phyloP scores from a whole-genome alignment of 2,113 vertebrate genomes.

The Clarias macrocephalus region DNA sequence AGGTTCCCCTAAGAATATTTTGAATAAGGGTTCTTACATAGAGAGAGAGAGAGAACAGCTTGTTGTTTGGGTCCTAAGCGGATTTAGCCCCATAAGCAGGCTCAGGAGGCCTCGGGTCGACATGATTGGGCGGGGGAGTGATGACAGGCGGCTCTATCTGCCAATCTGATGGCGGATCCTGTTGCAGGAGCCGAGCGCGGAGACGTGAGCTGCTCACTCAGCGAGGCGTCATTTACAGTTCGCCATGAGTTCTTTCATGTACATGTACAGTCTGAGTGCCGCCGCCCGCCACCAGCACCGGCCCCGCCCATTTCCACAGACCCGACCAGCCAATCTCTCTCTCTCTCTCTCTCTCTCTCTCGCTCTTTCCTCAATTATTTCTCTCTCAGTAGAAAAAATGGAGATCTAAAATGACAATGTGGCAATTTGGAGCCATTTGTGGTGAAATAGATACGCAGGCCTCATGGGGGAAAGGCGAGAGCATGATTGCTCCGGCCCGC shows the following conservation, averaged over 20 bases:
- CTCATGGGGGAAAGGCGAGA: slow-evolving; percentile 27
- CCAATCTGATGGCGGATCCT: slow-evolving; percentile 40
- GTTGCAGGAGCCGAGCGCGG: slow-evolving; percentile 28
- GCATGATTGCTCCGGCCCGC: slow-evolving; percentile 14
- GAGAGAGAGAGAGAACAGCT: not conserved
- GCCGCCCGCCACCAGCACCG: slow-evolving; percentile 16
- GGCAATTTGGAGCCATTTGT: slow-evolving; percentile 46
- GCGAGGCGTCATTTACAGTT: slow-evolving; percentile 41
- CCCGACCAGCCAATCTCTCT: not conserved
- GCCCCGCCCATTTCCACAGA: not conserved
- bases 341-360: not conserved
- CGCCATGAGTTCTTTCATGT: slow-evolving; percentile 38
- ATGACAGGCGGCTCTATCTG: slow-evolving; percentile 46
- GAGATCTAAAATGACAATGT: slow-evolving; percentile 42
- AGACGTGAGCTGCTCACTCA: slow-evolving; percentile 41
- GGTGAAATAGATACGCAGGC: slow-evolving; percentile 43
- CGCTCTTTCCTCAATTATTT: slow-evolving; percentile 18
- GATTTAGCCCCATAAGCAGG: slow-evolving; percentile 14
- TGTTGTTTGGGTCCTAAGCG: not conserved
- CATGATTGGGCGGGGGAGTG: slow-evolving; percentile 34
- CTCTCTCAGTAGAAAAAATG: slow-evolving; percentile 39
- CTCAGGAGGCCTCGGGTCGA: slow-evolving; percentile 14
- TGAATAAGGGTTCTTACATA: not conserved
- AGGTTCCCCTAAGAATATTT: not conserved
- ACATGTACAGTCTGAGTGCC: slow-evolving; percentile 36